phyloP scores from a whole-genome alignment of 2,113 vertebrate species.

The Uria lomvia region DNA sequence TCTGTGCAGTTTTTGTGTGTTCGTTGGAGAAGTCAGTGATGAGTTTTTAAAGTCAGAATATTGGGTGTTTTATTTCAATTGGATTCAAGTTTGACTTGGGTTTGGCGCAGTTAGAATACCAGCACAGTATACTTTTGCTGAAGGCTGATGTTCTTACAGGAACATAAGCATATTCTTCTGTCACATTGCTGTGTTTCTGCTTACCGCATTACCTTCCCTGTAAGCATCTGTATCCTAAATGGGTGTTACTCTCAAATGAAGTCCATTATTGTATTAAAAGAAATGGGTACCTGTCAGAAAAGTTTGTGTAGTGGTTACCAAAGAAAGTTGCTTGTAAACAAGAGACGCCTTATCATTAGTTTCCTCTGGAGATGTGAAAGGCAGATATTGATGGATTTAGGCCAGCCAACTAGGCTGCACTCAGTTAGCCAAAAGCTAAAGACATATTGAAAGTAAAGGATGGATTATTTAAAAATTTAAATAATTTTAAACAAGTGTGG shows the following conservation, averaged over 20 bases:
- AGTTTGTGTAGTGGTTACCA: neutral
- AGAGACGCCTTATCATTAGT: neutral
- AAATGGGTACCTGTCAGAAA: neutral
- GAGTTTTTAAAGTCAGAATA: constrained; percentile 21
- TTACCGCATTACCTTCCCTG: neutral
- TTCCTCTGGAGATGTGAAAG: neutral
- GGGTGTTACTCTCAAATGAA: neutral
- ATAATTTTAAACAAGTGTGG: neutral
- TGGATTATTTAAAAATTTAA: neutral
- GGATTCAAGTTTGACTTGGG: neutral
- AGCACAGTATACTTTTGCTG: neutral
- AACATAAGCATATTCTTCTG: neutral
- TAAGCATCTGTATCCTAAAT: neutral
- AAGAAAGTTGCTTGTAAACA: neutral
- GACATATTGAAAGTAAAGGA: neutral
- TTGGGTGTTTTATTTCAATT: constrained; percentile 26
- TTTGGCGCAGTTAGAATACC: neutral
- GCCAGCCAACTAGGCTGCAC: neutral
- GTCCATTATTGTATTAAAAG: neutral
- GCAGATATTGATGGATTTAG: neutral
- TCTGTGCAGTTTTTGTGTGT: constrained; percentile 16
- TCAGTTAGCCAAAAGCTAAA: neutral
- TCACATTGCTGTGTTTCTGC: neutral
- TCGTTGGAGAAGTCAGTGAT: constrained; percentile 33
- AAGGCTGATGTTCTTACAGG: neutral